Base-by-base conservation (phyloP, 2,888 invertebrate genomes). In the Plusia festucae region DNA sequence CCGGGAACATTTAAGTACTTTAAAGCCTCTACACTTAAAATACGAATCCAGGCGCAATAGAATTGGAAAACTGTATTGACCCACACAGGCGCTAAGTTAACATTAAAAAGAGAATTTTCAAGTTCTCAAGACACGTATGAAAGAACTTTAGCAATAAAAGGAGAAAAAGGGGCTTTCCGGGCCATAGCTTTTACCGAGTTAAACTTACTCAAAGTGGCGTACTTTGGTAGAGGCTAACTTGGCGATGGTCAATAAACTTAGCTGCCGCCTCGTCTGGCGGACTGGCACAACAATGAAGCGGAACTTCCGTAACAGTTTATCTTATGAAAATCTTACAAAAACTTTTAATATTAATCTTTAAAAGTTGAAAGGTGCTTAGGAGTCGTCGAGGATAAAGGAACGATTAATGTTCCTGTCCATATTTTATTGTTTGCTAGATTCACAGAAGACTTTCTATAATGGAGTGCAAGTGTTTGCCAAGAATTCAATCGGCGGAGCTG, bases 101-200 rank as follows among this genome's bases (percentile, higher is more conserved):
- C 72, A 83, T 84, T 80, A 86, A 87, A 86, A 88, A 87, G 82
- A 85, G 84, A 85, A 82, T 84, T 86, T 84, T 86, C 79, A 87
- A 88, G 82, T 90, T 88, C 85, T 83, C 85, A 85, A 88, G 87
- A 88, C 91, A 92, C 91, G 91, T 92, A 92, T 92, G 90, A 87
- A 87, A 86, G 86, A 93, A 93, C 89, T 93, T 94, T 90, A 76
- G 88, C 90, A 93, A 94, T 94, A 93, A 93, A 93, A 91, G 81
- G 88, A 84, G 87, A 88, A 91, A 90, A 90, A 90, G 90, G 87
- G 87, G 86, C 89, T 90, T 87, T 86, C 82, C 84, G 87, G 86
- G 86, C 87, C 87, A 86, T 89, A 89, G 90, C 91, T 90, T 90
- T 92, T 89, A 89, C 88, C 81, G 83, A 91, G 91, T 91, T 90